Percentiles rank a stretch among this genome's conserved stretches.
Conservation (phyloP, 1,140 invertebrate genomes). For the Drosophila subpulchrella region DNA sequence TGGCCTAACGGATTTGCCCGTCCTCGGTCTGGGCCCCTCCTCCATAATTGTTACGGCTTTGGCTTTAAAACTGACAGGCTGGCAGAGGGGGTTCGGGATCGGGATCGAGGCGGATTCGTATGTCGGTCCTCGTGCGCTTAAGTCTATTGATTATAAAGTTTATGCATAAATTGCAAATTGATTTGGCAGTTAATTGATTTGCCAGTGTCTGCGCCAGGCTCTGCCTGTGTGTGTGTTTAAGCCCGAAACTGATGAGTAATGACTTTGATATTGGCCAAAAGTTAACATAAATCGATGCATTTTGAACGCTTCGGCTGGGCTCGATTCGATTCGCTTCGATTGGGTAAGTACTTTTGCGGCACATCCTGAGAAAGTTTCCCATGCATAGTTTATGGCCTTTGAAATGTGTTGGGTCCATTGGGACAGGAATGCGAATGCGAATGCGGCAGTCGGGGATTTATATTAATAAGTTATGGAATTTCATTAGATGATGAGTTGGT, state of each 20-base stretch:
- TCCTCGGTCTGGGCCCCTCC: conserved; percentile 5
- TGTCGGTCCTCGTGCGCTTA: conserved; percentile 36
- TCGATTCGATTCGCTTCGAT: conserved; percentile 24
- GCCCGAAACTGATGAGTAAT: conserved; percentile 47
- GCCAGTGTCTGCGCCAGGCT: conserved; percentile 26
- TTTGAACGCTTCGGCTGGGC: conserved; percentile 12
- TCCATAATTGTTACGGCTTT: conserved; percentile 76
- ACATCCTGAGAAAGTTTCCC: conserved; percentile 36
- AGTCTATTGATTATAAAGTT: conserved; percentile 79
- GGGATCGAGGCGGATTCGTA: background rate
- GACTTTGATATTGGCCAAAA: conserved; percentile 47
- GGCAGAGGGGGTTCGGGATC: background rate
- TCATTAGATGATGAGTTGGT: conserved; percentile 30
- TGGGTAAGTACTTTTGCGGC: conserved; percentile 33
- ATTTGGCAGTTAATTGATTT: conserved; percentile 81
- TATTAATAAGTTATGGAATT: conserved; percentile 45
- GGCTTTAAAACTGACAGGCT: conserved; percentile 54
- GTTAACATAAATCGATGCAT: conserved; percentile 36
- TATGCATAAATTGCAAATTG: conserved; percentile 82
- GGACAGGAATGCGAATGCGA: conserved; percentile 3
- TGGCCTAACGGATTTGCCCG: conserved; percentile 76
- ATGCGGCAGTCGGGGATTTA: background rate
- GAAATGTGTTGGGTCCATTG: conserved; percentile 40
- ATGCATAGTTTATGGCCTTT: conserved; percentile 42
- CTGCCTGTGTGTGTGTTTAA: conserved; percentile 2